Conservation (phyloP, 2,113 vertebrate genomes). For the Acrocephalus arundinaceus region DNA sequence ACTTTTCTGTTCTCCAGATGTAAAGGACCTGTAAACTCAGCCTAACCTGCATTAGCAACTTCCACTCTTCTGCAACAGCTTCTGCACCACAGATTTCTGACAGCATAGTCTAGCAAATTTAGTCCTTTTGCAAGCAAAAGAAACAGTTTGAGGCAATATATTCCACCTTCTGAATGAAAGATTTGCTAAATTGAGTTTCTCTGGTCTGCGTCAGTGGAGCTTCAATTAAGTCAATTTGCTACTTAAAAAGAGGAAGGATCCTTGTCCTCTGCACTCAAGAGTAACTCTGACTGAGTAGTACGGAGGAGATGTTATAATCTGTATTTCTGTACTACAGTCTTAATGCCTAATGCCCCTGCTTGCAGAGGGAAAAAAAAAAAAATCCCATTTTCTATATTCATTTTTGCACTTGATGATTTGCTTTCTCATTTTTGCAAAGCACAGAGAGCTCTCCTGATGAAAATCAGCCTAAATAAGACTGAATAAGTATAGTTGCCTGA, state of each 20-base stretch:
- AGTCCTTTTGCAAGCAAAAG: not conserved
- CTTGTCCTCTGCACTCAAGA: not conserved
- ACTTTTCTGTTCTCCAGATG: not conserved
- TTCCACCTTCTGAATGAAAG: not conserved
- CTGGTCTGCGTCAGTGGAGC: not conserved
- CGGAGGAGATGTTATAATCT: not conserved
- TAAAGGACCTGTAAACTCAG: not conserved
- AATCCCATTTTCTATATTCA: not conserved
- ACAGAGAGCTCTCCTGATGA: not conserved
- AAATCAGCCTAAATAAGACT: constrained; percentile 2
- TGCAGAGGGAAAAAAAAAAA: not conserved
- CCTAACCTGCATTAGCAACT: not conserved
- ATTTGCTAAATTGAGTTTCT: not conserved
- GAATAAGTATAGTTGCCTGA: not conserved
- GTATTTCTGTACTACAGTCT: not conserved
- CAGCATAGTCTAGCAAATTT: not conserved
- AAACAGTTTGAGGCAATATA: not conserved
- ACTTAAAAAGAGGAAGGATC: not conserved
- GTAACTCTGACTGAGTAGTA: not conserved
- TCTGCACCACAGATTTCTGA: not conserved
- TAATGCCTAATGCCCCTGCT: not conserved
- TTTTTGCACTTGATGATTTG: not conserved
- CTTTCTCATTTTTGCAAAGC: not conserved
- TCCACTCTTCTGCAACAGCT: not conserved
- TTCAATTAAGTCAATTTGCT: not conserved